Evolutionary conservation across 2,797 vertebrate species (phyloP).

Genomic region (Pipistrellus pygmaeus): DNA sequence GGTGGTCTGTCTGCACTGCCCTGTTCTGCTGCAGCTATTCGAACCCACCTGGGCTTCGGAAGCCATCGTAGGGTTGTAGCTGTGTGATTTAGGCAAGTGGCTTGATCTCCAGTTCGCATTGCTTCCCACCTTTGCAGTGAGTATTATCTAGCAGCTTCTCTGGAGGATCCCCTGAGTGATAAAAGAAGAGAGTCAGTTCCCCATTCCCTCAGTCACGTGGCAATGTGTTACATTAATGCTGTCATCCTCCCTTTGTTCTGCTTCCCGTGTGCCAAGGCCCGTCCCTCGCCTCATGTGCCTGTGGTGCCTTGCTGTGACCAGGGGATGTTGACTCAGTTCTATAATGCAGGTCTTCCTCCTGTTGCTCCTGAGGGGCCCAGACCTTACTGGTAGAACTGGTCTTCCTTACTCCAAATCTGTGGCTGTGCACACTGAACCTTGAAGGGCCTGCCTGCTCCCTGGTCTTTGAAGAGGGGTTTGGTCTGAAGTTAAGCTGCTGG

Average conservation of each 20-base stretch:
- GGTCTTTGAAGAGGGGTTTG: background rate
- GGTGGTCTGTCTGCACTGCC: background rate
- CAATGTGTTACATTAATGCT: background rate
- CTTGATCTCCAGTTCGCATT: background rate
- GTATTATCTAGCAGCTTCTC: background rate
- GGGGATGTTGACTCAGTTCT: background rate
- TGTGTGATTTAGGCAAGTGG: background rate
- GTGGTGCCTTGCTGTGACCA: background rate
- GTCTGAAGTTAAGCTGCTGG: background rate
- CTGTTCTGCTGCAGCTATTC: background rate
- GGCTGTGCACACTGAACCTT: background rate
- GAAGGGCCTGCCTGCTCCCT: background rate
- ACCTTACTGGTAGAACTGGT: background rate
- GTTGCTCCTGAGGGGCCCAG: background rate
- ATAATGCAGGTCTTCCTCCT: background rate
- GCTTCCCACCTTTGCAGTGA: background rate
- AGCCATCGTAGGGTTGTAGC: background rate
- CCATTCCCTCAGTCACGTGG: background rate
- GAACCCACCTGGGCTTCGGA: background rate
- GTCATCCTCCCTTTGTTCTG: background rate
- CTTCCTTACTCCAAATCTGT: background rate
- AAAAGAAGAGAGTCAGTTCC: background rate
- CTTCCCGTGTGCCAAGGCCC: background rate
- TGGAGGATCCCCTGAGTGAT: background rate
- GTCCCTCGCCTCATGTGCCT: background rate